A percentile compares a stretch with the other conserved stretches of the same genome.
These are phyloP conservation scores for Hippolais icterina DNA, from an alignment of 2,113 vertebrate genomes.

Conservation along the genomic window DNA sequence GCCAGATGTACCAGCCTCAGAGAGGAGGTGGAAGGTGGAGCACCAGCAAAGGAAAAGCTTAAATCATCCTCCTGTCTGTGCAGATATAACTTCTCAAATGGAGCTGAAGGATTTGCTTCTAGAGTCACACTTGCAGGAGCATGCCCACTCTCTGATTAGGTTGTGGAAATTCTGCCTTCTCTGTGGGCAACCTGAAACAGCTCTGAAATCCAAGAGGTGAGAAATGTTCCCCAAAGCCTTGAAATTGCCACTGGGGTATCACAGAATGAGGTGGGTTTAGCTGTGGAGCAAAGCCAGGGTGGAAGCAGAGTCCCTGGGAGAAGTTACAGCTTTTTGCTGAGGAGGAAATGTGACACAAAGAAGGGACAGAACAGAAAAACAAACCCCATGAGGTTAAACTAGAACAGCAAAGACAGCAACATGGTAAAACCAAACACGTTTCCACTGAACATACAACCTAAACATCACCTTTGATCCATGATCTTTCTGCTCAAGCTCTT, in stretches of 20 bases:
- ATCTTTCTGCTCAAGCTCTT: not conserved
- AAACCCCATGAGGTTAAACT: not conserved
- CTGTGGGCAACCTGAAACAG: not conserved
- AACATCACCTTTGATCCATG: not conserved
- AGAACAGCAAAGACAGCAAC: not conserved
- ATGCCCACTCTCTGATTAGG: not conserved
- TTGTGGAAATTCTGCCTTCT: not conserved
- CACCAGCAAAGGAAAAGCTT: not conserved
- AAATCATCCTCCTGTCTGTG: not conserved
- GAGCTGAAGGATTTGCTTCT: not conserved
- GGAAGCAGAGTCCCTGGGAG: not conserved
- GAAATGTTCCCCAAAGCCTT: not conserved
- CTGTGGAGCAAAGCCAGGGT: not conserved
- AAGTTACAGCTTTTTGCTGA: not conserved
- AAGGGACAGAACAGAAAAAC: not conserved
- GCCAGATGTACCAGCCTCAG: not conserved
- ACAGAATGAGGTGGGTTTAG: not conserved
- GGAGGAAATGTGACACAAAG: not conserved
- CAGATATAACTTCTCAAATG: not conserved
- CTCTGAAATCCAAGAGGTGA: not conserved
- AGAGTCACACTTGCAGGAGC: not conserved
- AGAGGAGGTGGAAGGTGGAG: not conserved
- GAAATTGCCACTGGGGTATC: not conserved
- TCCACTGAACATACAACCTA: not conserved
- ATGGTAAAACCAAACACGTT: not conserved